Evolutionary conservation across 2,113 vertebrate species (phyloP), one percentile per base, ranked within the genome.

Genomic region (Oncorhynchus kisutch): DNA sequence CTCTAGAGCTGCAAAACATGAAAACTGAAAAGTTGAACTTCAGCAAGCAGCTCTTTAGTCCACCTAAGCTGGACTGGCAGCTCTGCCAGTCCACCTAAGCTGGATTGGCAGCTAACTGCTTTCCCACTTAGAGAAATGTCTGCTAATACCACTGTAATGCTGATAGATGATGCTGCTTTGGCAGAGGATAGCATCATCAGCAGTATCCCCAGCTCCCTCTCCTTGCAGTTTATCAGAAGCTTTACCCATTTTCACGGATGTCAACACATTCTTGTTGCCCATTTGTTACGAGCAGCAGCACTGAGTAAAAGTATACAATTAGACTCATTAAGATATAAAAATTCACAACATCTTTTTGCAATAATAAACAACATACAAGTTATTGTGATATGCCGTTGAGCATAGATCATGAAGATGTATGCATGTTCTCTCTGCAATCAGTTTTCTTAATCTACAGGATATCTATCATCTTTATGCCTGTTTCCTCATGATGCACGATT

Each of bases 151-250:
- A 12, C 16, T 5, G 18, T 73, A 64, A 73, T 73, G 29, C 72
- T 68, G 69, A 81, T 72, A 81, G 73, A 81, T 76, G 60, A 78
- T 70, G 78, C 49, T 31, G 51, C 72, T 67, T 48, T 3, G 62
- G 72, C 49, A 62, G 31, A 67, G 45, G 65, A 54, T 9, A 57
- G 64, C 70, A 71, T 49, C 49, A 59, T 51, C 57, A 82, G 76
- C 74, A 27, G 22, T 48, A 18, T 51, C 60, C 71, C 66, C 16
- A 71, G 69, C 73, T 67, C 67, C 59, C 62, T 70, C 24, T 31
- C 20, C 20, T 70, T 60, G 22, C 57, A 39, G 72, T 78, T 78
- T 68, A 66, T 59, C 51, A 68, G 67, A 14, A 16, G 54, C 54
- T 57, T 20, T 20, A 57, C 54, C 27, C 51, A 16, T 69, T 71